These are phyloP conservation scores for Periparus ater DNA, from an alignment of 2,797 vertebrate species.

Conservation along the genomic window DNA sequence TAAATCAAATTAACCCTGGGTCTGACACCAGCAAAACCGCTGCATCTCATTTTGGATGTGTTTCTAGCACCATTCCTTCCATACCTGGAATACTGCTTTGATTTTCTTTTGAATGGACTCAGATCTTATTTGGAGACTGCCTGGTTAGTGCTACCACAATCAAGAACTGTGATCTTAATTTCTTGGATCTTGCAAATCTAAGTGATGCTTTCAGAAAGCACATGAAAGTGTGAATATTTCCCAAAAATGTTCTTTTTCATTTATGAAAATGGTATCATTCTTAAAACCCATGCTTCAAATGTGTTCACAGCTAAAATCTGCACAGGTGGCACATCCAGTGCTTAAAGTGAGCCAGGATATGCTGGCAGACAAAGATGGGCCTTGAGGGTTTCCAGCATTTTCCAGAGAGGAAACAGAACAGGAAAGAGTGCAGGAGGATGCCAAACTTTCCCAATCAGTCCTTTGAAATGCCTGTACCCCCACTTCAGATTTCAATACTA, in stretches of 20 bases:
- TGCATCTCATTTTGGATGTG: not conserved
- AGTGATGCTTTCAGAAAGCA: not conserved
- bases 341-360: not conserved
- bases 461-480: not conserved
- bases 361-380: not conserved
- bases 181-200: not conserved
- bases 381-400: not conserved
- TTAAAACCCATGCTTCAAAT: not conserved
- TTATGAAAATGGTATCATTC: not conserved
- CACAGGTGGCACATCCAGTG: not conserved
- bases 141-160: not conserved
- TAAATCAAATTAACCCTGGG: not conserved
- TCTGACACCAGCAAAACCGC: not conserved
- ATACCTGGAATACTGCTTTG: not conserved
- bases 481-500: not conserved
- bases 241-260: not conserved
- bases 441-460: not conserved
- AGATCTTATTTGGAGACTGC: not conserved
- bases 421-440: not conserved
- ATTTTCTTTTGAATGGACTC: not conserved
- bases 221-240: not conserved
- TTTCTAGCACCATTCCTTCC: not conserved
- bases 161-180: not conserved
- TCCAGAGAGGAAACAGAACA: not conserved
- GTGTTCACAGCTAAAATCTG: not conserved